A percentile compares a stretch with the other conserved stretches of the same genome.
Evolutionary conservation across 2,888 invertebrate species (phyloP).

Genomic region (Scelioninae gen. 2): DNA sequence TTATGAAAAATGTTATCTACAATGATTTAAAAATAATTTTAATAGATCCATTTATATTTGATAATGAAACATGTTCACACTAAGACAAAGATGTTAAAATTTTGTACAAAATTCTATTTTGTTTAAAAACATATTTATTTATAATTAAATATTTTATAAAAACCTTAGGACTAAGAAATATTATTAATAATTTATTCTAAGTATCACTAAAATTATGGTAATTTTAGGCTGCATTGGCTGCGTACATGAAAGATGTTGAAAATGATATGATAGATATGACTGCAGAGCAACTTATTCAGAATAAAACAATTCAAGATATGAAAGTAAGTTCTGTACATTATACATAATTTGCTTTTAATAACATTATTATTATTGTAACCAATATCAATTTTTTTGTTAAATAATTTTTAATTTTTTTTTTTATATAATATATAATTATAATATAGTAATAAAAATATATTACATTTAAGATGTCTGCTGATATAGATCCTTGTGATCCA

Average conservation of each 20-base stretch:
- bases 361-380: background rate
- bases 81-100: too few species aligned
- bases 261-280: constrained; percentile 73
- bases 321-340: constrained; percentile 48
- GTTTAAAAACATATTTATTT: background rate
- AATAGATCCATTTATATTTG: too few species aligned
- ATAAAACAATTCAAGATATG: constrained; percentile 63
- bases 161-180: too few species aligned
- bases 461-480: constrained; percentile 62
- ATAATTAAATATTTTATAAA: background rate
- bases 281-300: constrained; percentile 75
- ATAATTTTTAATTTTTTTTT: too few species aligned
- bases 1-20: too few species aligned
- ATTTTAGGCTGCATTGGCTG: constrained; percentile 85
- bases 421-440: too few species aligned
- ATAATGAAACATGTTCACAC: too few species aligned
- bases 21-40: too few species aligned
- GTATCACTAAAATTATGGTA: too few species aligned
- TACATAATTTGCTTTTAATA: too few species aligned
- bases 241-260: constrained; percentile 90
- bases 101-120: background rate
- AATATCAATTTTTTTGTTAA: background rate
- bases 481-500: constrained; percentile 70
- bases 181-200: too few species aligned
- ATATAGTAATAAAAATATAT: constrained; percentile 5